Percentiles rank a stretch among this genome's conserved stretches.
phyloP scores from a whole-genome alignment of 2,888 invertebrate species.

The Pristionchus fissidentatus region DNA sequence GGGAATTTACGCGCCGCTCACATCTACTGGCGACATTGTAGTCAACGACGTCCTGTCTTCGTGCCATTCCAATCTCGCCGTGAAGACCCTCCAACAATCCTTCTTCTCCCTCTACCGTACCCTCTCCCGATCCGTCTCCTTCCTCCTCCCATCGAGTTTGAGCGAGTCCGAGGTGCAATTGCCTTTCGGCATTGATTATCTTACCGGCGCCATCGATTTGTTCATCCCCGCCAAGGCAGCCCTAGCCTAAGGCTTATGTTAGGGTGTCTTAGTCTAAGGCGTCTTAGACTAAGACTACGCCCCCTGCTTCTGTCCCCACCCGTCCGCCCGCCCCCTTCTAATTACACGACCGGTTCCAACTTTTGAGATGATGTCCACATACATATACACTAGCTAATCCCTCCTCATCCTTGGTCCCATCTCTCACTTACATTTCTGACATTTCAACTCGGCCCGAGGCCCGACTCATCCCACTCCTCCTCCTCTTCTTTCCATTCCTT shows the following conservation, averaged over 20 bases:
- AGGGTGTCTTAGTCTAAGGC: too few relatives aligned
- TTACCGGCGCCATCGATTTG: constrained; percentile 67
- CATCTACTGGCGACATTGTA: constrained; percentile 70
- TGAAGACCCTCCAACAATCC: constrained; percentile 72
- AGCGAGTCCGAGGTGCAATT: constrained; percentile 52
- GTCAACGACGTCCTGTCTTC: constrained; percentile 73
- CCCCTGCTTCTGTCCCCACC: background rate
- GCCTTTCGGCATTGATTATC: constrained; percentile 70
- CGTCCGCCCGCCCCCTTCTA: constrained; percentile 3
- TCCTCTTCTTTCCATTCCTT: background rate
- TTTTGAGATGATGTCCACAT: background rate
- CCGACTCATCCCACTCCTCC: background rate
- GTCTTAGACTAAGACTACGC: constrained; percentile 33
- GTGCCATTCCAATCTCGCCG: constrained; percentile 69
- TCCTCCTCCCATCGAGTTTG: constrained; percentile 20
- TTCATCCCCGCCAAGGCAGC: constrained; percentile 61
- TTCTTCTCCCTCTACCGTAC: constrained; percentile 68
- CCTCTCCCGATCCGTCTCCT: constrained; percentile 10
- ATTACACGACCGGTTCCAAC: background rate
- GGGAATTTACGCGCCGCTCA: constrained; percentile 73
- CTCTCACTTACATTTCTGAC: constrained; percentile 8
- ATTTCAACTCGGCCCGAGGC: too few relatives aligned
- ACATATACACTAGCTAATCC: too few relatives aligned
- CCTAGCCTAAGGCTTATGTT: constrained; percentile 35
- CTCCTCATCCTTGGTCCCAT: background rate